Conservation (phyloP, 2,113 vertebrate genomes). For the Phalacrocorax brasilianus region DNA sequence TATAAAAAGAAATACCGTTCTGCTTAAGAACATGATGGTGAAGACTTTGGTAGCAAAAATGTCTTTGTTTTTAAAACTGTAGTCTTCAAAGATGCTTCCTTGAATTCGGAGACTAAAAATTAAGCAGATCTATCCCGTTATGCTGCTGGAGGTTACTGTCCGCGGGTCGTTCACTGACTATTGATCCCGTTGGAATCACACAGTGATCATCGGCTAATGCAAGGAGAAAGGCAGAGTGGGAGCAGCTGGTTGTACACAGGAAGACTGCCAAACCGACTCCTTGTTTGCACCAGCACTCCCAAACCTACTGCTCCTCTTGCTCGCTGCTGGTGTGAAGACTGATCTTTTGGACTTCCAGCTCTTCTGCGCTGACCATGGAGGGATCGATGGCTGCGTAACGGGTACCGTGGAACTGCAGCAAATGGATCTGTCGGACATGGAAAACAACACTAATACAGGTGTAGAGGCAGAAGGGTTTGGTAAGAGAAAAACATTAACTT, state of each 20-base stretch:
- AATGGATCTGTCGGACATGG: constrained; percentile 80
- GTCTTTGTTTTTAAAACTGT: constrained; percentile 68
- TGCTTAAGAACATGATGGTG: constrained; percentile 45
- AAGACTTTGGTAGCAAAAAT: constrained; percentile 76
- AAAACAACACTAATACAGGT: background rate
- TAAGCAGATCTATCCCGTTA: background rate
- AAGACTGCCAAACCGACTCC: background rate
- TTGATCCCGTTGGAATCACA: constrained; percentile 44
- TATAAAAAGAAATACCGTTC: constrained; percentile 36
- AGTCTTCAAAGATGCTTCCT: constrained; percentile 58
- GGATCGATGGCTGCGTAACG: constrained; percentile 91
- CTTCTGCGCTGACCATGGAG: constrained; percentile 90
- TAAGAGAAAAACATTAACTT: background rate
- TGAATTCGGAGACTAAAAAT: constrained; percentile 64
- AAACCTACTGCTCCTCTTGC: constrained; percentile 74
- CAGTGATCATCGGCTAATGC: constrained; percentile 41
- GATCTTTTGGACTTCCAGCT: constrained; percentile 88
- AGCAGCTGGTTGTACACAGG: background rate
- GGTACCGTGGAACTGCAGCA: constrained; percentile 94
- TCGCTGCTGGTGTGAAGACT: constrained; percentile 64
- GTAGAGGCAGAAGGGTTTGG: background rate
- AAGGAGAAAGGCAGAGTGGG: background rate
- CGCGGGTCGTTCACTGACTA: background rate
- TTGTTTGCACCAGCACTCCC: background rate
- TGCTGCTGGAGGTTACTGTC: background rate